phyloP scores from a whole-genome alignment of 2,113 vertebrate genomes.

The Pituophis catenifer region DNA sequence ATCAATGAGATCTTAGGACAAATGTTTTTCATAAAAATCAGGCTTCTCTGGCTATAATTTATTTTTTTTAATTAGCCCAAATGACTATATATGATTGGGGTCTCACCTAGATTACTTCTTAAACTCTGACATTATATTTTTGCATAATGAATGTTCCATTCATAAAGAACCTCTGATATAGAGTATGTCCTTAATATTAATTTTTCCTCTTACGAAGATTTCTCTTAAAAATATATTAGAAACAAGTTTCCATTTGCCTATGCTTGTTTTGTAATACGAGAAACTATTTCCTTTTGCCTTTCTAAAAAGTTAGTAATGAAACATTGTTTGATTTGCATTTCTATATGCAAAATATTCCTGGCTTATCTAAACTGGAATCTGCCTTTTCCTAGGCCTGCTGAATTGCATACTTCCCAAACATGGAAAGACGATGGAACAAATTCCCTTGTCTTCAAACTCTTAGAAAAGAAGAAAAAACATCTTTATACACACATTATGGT shows the following conservation, averaged over 20 bases:
- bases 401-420: slow-evolving; percentile 49
- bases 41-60: background rate
- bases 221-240: background rate
- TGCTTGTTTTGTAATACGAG: background rate
- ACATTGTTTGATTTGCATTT: background rate
- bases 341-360: background rate
- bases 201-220: background rate
- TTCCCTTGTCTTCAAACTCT: slow-evolving; percentile 65
- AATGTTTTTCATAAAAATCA: background rate
- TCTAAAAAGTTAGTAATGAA: background rate
- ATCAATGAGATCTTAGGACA: background rate
- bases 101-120: background rate
- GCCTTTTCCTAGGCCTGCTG: slow-evolving; percentile 40
- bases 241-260: background rate
- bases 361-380: background rate
- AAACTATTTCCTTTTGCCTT: background rate
- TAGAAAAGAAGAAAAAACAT: slow-evolving; percentile 56
- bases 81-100: background rate
- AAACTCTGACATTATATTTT: background rate
- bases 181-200: background rate
- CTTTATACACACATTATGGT: slow-evolving; percentile 70
- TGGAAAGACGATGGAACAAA: slow-evolving; percentile 75
- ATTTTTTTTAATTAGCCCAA: background rate
- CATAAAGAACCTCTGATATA: background rate
- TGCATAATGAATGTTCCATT: background rate